Evolutionary conservation across 2,888 invertebrate genomes (phyloP), one percentile per base, ranked within the genome.

Genomic region (Lapara coniferarum): DNA sequence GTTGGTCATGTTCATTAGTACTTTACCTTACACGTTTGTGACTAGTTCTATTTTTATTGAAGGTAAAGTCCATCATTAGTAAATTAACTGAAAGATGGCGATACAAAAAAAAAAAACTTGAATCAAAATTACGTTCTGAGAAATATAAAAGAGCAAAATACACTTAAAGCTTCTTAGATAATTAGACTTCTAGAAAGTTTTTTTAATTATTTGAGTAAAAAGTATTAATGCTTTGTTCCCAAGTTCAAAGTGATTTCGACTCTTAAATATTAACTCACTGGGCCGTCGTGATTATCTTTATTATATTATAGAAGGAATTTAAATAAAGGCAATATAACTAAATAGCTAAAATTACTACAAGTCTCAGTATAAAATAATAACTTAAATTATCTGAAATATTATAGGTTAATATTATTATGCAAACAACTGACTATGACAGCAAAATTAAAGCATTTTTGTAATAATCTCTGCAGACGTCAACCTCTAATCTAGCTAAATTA

Each of bases 131-230:
- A 53, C 6, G n/a, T 10, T 7, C 16, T 16, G 16, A 53, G 10
- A 16, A 53, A 53, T 16, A 16, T 53, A 53, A n/a, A 10, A 44
- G 16, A 59, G 59, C 6, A 16, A 59, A 59, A 59, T 59, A 46
- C 46, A n/a, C n/a, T n/a, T 71, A 67, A 68, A 66, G 57, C 53
- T 68, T 59, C 46, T 59, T 46, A 59, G 59, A 72, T 74, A 70
- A 63, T 68, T 49, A 58, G 58, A 52, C 25, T 66, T 49, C 66
- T 30, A 30, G 25, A 69, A 66, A 37, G 66, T 49, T 30, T 69
- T 69, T 49, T 67, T 59, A 67, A 59, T 56, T 69, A 67, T 70
- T 68, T 63, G 14, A 68, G 57, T 68, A 49, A 68, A 46, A 57
- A 68, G 51, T 68, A 68, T 57, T 57, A 68, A 56, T 68, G 49